Percentiles rank a stretch among this genome's conserved stretches.
phyloP scores from a whole-genome alignment of 2,797 vertebrate species.

The Syngnathus rostellatus region DNA sequence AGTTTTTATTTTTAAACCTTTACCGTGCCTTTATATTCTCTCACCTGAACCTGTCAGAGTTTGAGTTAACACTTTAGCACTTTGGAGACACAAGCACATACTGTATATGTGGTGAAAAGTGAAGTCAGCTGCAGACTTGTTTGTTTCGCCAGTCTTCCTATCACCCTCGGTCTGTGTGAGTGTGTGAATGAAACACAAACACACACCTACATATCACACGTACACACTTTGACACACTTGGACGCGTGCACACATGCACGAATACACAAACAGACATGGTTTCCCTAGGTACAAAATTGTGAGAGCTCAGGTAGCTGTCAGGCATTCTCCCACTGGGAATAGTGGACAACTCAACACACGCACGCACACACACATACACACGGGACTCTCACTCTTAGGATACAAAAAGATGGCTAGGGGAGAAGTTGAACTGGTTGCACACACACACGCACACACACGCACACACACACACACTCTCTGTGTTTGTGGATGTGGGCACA shows the following conservation, averaged over 20 bases:
- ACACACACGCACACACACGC: slow-evolving; percentile 17
- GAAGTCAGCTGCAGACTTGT: not conserved
- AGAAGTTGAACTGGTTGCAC: slow-evolving; percentile 46
- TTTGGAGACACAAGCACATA: no score
- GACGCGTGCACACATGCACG: slow-evolving; percentile 6
- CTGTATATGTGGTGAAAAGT: not conserved
- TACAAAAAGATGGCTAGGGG: slow-evolving; percentile 42
- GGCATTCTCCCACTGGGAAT: slow-evolving; percentile 55
- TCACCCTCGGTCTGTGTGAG: no score
- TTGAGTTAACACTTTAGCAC: not conserved
- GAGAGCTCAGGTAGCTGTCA: slow-evolving; percentile 65
- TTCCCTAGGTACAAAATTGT: slow-evolving; percentile 43
- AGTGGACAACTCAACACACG: slow-evolving; percentile 56
- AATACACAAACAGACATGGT: slow-evolving; percentile 14
- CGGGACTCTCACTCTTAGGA: slow-evolving; percentile 14
- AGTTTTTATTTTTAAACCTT: not conserved
- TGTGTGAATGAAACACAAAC: not conserved
- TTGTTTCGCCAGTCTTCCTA: not conserved
- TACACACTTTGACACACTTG: slow-evolving; percentile 12
- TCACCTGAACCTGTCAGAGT: slow-evolving; percentile 40
- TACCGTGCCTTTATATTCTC: slow-evolving; percentile 1
- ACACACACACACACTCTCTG: slow-evolving; percentile 16
- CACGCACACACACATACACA: slow-evolving; percentile 11
- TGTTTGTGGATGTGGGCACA: slow-evolving; percentile 26
- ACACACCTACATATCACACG: slow-evolving; percentile 7